These are phyloP conservation scores for Urosaurus nigricauda DNA, from an alignment of 2,797 vertebrate genomes.

Conservation along the genomic window DNA sequence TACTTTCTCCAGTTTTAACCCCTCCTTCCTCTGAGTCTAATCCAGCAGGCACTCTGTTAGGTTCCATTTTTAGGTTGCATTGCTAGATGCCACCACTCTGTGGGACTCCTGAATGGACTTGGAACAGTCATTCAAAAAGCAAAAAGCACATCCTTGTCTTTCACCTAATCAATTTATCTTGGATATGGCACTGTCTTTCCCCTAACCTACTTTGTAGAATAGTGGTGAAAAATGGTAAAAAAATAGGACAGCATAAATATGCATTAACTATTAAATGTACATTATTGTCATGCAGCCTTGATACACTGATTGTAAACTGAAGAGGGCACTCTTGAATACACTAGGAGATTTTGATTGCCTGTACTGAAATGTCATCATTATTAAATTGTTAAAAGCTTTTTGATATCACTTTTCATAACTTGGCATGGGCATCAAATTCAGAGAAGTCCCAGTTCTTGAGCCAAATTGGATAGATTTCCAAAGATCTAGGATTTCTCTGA, in stretches of 20 bases:
- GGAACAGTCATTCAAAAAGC: too few relatives aligned
- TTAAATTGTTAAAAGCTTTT: neutral
- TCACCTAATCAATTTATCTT: too few relatives aligned
- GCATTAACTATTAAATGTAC: neutral
- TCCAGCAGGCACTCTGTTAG: too few relatives aligned
- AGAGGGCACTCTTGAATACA: neutral
- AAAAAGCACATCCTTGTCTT: too few relatives aligned
- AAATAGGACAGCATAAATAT: neutral
- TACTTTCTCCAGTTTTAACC: too few relatives aligned
- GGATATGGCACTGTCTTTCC: too few relatives aligned
- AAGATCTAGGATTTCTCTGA: neutral
- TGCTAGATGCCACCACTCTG: too few relatives aligned
- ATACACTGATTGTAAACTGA: neutral
- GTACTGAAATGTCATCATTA: neutral
- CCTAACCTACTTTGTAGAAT: too few relatives aligned
- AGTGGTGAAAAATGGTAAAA: too few relatives aligned
- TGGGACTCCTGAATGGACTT: too few relatives aligned
- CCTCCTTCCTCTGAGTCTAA: too few relatives aligned
- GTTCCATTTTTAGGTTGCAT: too few relatives aligned
- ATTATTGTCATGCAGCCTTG: neutral
- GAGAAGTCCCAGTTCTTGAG: neutral
- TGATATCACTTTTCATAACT: neutral
- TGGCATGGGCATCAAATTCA: neutral
- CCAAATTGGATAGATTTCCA: neutral
- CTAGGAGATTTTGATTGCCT: neutral